Base-by-base conservation (phyloP, 2,797 vertebrate species). In the Phoeniculus purpureus region DNA sequence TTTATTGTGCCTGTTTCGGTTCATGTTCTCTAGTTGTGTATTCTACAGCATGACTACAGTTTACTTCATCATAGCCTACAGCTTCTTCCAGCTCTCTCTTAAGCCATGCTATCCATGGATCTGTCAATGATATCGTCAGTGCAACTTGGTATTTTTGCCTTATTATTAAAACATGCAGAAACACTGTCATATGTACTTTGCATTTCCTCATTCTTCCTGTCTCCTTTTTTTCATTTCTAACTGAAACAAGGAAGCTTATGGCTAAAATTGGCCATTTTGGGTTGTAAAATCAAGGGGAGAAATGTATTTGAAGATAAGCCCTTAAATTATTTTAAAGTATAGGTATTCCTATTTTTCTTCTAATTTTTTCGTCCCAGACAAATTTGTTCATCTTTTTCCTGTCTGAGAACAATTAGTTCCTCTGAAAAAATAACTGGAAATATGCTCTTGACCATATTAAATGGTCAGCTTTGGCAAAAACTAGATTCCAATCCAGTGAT, bases 401-500 rank as follows among this genome's bases (percentile, higher is more conserved):
- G 77, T 94, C 84, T 91, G 68, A 74, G 73, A 59, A 84, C 50
- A 31, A n/a, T 47, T 15, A 86, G 20, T 9, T 92, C 26, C 58
- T 90, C 60, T 81, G 52, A 79, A 86, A 67, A 66, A 66, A n/a
- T 93, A 65, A 21, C 58, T 88, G 78, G 43, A 93, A 95, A 86
- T 45, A 76, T 31, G 81, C 3, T 95, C 86, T 77, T 86, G 68
- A 66, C 54, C 43, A 40, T 60, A 76, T 47, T 86, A 81, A 91
- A 84, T 82, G 43, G 86, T 58, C 85, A 81, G 50, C 22, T 86
- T 81, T 54, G 68, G 50, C 58, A 90, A 90, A 64, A 77, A 93
- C 82, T 8, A 48, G 72, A 95, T 94, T 96, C 92, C 94, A 92
- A 60, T 90, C 60, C 60, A 47, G 31, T 94, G 88, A 91, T 94